Evolutionary conservation across 2,888 invertebrate genomes (phyloP).

Genomic region (Blomia tropicalis): DNA sequence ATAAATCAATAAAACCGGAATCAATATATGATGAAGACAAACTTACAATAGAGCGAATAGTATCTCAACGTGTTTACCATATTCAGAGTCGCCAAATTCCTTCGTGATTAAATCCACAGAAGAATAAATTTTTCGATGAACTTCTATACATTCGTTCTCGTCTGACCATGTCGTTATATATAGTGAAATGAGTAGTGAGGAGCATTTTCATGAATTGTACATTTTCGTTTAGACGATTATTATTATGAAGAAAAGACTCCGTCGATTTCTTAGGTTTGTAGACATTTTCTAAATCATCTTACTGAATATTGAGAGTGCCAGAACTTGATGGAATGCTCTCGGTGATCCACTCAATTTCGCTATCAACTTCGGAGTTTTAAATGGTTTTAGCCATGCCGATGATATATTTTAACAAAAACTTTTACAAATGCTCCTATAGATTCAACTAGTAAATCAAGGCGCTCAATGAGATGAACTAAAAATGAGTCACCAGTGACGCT

Average conservation of each 20-base stretch:
- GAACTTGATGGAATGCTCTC: no score
- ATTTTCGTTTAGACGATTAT: neutral
- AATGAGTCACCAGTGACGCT: no score
- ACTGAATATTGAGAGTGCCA: no score
- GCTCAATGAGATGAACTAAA: no score
- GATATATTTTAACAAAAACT: no score
- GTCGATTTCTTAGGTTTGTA: no score
- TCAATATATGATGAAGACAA: neutral
- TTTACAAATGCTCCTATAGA: no score
- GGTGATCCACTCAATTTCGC: neutral
- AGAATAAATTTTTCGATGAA: neutral
- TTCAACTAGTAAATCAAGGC: no score
- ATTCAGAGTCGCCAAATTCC: neutral
- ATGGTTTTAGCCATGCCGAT: no score
- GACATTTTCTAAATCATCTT: no score
- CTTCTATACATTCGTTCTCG: neutral
- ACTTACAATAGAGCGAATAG: conserved; percentile 7
- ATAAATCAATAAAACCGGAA: no score
- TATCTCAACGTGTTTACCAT: neutral
- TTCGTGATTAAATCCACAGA: neutral
- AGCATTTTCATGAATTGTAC: neutral
- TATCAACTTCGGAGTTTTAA: neutral
- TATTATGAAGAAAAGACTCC: no score
- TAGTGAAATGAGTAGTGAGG: neutral
- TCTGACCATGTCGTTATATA: neutral